Base-by-base conservation (phyloP, 2,888 invertebrate genomes). In the Sympetrum striolatum region DNA sequence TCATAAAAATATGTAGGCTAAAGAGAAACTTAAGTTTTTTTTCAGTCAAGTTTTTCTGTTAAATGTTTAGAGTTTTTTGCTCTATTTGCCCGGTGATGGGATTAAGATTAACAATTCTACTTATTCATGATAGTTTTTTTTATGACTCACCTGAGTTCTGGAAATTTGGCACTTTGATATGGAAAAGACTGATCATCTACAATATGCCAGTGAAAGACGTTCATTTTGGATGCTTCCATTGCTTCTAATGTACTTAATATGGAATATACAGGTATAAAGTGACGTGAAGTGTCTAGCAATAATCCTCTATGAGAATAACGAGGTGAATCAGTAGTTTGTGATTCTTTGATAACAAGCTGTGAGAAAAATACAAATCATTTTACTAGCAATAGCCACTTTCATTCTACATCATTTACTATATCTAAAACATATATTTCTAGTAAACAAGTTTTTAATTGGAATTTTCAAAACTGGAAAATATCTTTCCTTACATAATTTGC, bases 131-230 rank as follows among this genome's bases (percentile, higher is more conserved):
- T 18, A 53, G 1, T 15, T 53, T 18, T 58, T 22, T 81, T 2
- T 0, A 53, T 35, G 22, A 91, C 91, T 91, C 92, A 96, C 96
- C 96, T 97, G 82, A 98, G 94, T 91, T 97, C 95, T 0, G 98
- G 98, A 93, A 96, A 98, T 73, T 93, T 95, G 82, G 94, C 94
- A 93, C 98, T 98, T 92, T 96, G 95, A 93, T 97, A 99, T 0
- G 98, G 98, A 93, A 99, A 99, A 91, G 98, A 97, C 92, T 98
- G 97, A 93, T 98, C 98, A 93, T 99, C 99, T 0, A 97, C 97
- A 90, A 99, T 97, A 93, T 99, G 99, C 98, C 98, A 99, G 93
- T 99, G 98, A 91, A 99, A 96, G 0, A 98, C 97, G 93, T 99
- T 99, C 93, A 98, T 94, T 94, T 99, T 99, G 93, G 98, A 98